phyloP scores from a whole-genome alignment of 2,797 vertebrate genomes.

The Gambelia wislizenii region DNA sequence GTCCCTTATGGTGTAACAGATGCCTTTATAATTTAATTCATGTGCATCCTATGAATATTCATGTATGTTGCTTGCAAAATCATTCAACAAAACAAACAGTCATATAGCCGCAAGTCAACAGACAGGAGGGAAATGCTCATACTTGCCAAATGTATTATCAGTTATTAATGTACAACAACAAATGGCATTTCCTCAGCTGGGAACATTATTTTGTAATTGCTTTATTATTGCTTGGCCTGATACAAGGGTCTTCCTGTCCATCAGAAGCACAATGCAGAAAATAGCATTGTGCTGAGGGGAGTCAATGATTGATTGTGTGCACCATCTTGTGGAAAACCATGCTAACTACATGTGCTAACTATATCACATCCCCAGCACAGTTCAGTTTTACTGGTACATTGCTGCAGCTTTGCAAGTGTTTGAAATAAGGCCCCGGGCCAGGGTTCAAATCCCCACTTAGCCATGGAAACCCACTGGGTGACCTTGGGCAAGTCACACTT shows the following conservation, averaged over 20 bases:
- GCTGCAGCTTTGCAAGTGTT: background rate
- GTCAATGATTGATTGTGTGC: conserved; percentile 50
- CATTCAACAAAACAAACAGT: conserved; percentile 50
- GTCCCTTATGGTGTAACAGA: conserved; percentile 61
- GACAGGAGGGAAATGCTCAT: conserved; percentile 37
- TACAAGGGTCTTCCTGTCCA: conserved; percentile 59
- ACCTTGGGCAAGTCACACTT: background rate
- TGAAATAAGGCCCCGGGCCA: background rate
- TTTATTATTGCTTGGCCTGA: conserved; percentile 52
- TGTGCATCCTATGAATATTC: conserved; percentile 65
- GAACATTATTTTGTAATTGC: conserved; percentile 63
- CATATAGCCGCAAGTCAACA: conserved; percentile 55
- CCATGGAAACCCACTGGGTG: background rate
- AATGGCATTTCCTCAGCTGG: conserved; percentile 58
- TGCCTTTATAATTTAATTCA: conserved; percentile 70
- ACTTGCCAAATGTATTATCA: conserved; percentile 51
- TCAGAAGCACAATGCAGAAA: conserved; percentile 52
- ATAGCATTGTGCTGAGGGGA: fast-evolving
- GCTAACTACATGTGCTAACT: conserved; percentile 57
- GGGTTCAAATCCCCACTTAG: background rate
- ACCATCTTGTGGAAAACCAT: conserved; percentile 67
- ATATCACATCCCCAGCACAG: conserved; percentile 18
- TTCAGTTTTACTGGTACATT: fast-evolving
- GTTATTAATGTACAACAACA: conserved; percentile 68
- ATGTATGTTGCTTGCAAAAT: conserved; percentile 61